phyloP scores from a whole-genome alignment of 2,888 invertebrate species.

The Conops quadrifasciatus region DNA sequence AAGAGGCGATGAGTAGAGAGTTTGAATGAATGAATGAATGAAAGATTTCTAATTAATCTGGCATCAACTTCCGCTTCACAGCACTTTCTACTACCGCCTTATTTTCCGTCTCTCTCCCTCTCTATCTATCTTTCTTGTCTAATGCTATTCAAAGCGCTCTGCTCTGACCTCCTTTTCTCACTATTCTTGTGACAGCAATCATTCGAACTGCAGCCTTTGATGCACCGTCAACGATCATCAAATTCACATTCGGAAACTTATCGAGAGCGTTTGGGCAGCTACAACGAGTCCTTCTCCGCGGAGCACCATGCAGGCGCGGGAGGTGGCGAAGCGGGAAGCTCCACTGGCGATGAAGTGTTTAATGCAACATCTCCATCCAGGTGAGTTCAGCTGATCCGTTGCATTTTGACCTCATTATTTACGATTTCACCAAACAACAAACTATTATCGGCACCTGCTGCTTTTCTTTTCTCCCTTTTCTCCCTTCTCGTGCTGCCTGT shows the following conservation, averaged over 20 bases:
- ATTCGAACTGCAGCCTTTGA: constrained; percentile 59
- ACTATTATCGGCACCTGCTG: not conserved
- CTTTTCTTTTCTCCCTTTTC: constrained; percentile 5
- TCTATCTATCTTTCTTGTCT: not conserved
- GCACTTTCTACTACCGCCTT: not conserved
- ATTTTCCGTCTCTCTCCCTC: not conserved
- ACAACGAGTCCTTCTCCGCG: constrained; percentile 59
- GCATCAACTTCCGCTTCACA: constrained; percentile 49
- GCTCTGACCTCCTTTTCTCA: constrained; percentile 31
- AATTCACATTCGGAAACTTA: constrained; percentile 59
- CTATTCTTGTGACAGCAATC: constrained; percentile 50
- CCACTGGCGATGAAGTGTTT: constrained; percentile 59
- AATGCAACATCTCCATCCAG: constrained; percentile 55
- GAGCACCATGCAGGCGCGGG: constrained; percentile 41
- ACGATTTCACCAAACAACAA: too few relatives aligned
- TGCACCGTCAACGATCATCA: constrained; percentile 57
- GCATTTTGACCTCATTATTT: too few relatives aligned
- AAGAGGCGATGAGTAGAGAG: not conserved
- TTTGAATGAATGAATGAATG: not conserved
- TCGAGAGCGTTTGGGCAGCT: constrained; percentile 63
- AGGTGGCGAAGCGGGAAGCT: constrained; percentile 45
- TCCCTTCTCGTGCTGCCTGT: too few relatives aligned
- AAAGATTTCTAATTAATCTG: constrained; percentile 50
- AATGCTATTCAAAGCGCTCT: not conserved
- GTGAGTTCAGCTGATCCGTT: constrained; percentile 49